Percentiles rank a stretch among this genome's conserved stretches.
phyloP scores from a whole-genome alignment of 2,113 vertebrate genomes.

The Mugil cephalus region DNA sequence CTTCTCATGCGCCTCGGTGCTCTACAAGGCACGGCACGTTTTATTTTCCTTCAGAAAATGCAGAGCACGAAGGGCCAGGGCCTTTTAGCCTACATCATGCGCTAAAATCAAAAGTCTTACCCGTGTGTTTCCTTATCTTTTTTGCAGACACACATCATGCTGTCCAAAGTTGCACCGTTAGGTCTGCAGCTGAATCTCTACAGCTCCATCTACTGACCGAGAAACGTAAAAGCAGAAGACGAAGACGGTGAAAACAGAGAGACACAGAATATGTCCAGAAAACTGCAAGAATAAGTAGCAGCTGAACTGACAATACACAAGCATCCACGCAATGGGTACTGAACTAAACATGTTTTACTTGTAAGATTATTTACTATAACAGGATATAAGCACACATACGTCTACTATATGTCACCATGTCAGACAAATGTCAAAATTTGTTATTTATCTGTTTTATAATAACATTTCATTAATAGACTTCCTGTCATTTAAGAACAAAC shows the following conservation, averaged over 20 bases:
- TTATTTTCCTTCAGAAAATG: neutral
- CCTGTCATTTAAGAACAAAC: too few relatives aligned
- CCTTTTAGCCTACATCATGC: neutral
- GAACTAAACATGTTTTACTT: too few relatives aligned
- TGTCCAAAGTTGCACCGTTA: neutral
- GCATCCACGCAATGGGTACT: too few relatives aligned
- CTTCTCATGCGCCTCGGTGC: too few relatives aligned
- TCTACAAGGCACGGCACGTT: neutral
- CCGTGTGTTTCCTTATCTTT: neutral
- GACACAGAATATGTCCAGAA: too few relatives aligned
- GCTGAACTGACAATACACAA: too few relatives aligned
- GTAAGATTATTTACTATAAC: neutral
- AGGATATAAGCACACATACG: neutral
- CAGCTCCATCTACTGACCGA: slow-evolving; percentile 68
- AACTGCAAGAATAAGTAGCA: neutral
- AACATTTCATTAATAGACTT: too few relatives aligned
- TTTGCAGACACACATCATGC: neutral
- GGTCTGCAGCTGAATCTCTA: slow-evolving; percentile 27
- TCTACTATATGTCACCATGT: neutral
- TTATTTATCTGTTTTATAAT: too few relatives aligned
- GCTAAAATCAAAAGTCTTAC: neutral
- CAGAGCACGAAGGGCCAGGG: neutral
- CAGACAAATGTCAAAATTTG: too few relatives aligned
- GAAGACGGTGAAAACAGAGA: neutral
- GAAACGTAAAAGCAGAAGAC: neutral